A percentile compares a stretch with the other conserved stretches of the same genome.
phyloP scores from a whole-genome alignment of 1,140 invertebrate genomes.

The Drosophila sulfurigaster region DNA sequence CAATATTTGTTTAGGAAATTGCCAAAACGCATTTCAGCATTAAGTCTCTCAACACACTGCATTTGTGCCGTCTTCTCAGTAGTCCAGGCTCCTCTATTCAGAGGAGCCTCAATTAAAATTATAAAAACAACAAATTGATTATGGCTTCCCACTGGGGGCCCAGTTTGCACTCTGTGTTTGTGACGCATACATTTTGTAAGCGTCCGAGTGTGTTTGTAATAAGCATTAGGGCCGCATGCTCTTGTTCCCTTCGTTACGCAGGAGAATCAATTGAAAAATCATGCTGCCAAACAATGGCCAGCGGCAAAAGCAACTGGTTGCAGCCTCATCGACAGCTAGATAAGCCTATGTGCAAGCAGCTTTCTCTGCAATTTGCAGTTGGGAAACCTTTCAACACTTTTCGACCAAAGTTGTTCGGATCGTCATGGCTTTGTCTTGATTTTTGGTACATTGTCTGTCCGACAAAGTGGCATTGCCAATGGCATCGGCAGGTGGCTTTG shows the following conservation, averaged over 20 bases:
- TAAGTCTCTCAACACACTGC: slow-evolving; percentile 10
- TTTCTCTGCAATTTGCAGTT: slow-evolving; percentile 41
- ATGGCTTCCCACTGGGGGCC: slow-evolving; percentile 25
- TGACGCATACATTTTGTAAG: slow-evolving; percentile 69
- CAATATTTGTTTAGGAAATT: slow-evolving; percentile 82
- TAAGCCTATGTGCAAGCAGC: slow-evolving; percentile 23
- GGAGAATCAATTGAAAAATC: slow-evolving; percentile 69
- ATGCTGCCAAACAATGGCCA: slow-evolving; percentile 54
- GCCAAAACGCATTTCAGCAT: slow-evolving; percentile 63
- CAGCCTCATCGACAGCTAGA: neutral
- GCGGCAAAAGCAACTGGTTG: slow-evolving; percentile 36
- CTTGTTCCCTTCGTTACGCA: neutral
- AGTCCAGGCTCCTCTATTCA: too few species aligned
- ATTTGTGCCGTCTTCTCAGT: slow-evolving; percentile 21
- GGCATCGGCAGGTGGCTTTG: slow-evolving; percentile 9
- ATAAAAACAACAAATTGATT: slow-evolving; percentile 77
- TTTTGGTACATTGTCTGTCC: slow-evolving; percentile 11
- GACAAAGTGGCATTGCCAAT: slow-evolving; percentile 26
- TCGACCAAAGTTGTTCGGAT: neutral
- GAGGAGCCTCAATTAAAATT: slow-evolving; percentile 75
- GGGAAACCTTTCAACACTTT: slow-evolving; percentile 27
- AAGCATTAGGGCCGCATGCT: slow-evolving; percentile 59
- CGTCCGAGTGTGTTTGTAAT: slow-evolving; percentile 72
- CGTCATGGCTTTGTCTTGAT: slow-evolving; percentile 31
- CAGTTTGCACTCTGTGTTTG: neutral